phyloP scores from a whole-genome alignment of 2,797 vertebrate species.

The Prunella strophiata region DNA sequence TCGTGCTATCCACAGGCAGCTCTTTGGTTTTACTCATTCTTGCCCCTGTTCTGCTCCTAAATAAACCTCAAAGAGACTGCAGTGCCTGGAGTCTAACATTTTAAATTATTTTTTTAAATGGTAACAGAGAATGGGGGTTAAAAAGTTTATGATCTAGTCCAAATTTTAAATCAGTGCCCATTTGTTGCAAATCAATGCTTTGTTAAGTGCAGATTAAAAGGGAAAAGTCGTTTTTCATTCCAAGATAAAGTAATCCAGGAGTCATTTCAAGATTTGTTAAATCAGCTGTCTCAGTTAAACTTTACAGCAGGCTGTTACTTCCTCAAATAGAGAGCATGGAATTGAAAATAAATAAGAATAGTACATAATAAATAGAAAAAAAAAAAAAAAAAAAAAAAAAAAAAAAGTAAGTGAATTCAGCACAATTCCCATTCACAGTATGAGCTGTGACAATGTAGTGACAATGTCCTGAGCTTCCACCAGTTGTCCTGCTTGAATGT shows the following conservation, averaged over 20 bases:
- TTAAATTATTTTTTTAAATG: neutral
- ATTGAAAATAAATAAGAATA: neutral
- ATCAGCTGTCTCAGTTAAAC: neutral
- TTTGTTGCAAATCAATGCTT: neutral
- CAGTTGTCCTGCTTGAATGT: neutral
- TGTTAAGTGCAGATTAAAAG: neutral
- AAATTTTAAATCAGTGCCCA: neutral
- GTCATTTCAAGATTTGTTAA: neutral
- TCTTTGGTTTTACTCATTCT: neutral
- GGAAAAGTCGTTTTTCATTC: neutral
- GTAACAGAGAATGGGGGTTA: neutral
- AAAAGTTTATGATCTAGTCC: neutral
- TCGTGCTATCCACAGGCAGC: neutral
- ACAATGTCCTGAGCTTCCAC: neutral
- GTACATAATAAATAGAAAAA: neutral
- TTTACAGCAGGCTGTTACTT: neutral
- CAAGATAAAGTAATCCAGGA: neutral
- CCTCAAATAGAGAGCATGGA: neutral
- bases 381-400: too few relatives aligned
- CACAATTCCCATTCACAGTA: neutral
- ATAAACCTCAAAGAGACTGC: neutral
- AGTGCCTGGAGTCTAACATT: neutral
- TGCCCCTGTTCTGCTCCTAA: neutral
- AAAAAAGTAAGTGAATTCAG: neutral
- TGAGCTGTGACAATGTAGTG: neutral